Evolutionary conservation across 1,140 invertebrate genomes (phyloP).

Genomic region (Drosophila leontia): DNA sequence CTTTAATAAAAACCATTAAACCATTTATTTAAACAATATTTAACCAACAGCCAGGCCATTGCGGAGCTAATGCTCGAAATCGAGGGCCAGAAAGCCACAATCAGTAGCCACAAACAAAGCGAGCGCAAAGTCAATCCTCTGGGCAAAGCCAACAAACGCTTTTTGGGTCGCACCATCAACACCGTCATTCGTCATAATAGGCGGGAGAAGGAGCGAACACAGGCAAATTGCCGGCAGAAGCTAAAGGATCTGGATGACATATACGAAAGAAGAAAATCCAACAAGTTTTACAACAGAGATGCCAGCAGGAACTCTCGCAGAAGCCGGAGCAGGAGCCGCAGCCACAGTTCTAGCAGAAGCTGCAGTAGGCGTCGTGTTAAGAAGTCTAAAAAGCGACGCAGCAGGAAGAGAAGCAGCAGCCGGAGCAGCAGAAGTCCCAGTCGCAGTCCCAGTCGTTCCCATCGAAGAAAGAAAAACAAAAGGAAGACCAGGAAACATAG

Average conservation of each 20-base stretch:
- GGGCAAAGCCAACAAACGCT: conserved; percentile 72
- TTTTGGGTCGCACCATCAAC: conserved; percentile 64
- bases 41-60: conserved; percentile 48
- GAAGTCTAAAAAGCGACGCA: conserved; percentile 13
- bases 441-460: conserved; percentile 25
- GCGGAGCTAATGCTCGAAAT: conserved; percentile 61
- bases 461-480: conserved; percentile 34
- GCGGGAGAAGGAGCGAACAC: conserved; percentile 36
- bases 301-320: neutral
- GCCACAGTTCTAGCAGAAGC: neutral
- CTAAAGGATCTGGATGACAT: conserved; percentile 55
- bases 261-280: conserved; percentile 34
- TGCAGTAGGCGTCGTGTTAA: conserved; percentile 20
- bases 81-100: conserved; percentile 1
- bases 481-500: conserved; percentile 42
- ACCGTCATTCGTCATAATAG: conserved; percentile 56
- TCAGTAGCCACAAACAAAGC: conserved; percentile 1
- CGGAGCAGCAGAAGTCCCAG: conserved; percentile 17
- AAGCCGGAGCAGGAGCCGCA: conserved; percentile 5
- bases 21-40: conserved; percentile 2
- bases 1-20: neutral
- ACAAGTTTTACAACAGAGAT: conserved; percentile 36
- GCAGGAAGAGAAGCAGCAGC: conserved; percentile 1
- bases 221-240: conserved; percentile 44
- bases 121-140: conserved; percentile 78